A percentile compares a stretch with the other conserved stretches of the same genome.
Conservation (phyloP, 2,797 vertebrate genomes). For the Hirundo rustica region DNA sequence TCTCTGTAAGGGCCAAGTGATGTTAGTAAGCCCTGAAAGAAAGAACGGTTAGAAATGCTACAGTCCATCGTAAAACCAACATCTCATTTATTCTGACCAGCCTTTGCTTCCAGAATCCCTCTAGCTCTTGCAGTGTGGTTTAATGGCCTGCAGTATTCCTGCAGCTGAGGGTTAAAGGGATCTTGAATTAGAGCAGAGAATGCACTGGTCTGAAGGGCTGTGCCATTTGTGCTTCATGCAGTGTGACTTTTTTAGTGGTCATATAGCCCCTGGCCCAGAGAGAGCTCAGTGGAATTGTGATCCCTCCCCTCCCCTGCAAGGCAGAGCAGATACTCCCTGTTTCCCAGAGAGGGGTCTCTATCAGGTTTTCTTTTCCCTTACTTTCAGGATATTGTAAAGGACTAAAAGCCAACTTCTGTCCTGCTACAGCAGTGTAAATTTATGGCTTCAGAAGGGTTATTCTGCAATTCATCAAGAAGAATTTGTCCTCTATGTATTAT, state of each 20-base stretch:
- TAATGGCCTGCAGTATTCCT: not conserved
- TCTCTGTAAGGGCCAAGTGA: not conserved
- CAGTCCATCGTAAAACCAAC: not conserved
- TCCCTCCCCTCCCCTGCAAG: not conserved
- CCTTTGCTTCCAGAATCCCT: not conserved
- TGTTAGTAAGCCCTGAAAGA: not conserved
- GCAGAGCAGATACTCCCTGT: not conserved
- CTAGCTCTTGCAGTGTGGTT: not conserved
- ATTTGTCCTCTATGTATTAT: constrained; percentile 40
- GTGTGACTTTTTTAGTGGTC: not conserved
- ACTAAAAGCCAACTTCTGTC: not conserved
- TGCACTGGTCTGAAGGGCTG: not conserved
- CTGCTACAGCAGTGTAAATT: not conserved
- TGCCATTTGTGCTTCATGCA: not conserved
- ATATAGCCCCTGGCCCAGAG: not conserved
- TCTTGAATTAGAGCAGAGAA: not conserved
- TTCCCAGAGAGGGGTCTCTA: not conserved
- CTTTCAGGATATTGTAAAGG: not conserved
- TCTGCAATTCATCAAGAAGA: constrained; percentile 17
- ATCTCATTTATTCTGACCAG: not conserved
- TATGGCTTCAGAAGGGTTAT: not conserved
- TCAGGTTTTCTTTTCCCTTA: not conserved
- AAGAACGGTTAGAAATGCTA: not conserved
- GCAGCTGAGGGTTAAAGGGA: not conserved
- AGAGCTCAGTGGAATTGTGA: not conserved